A percentile compares a stretch with the other conserved stretches of the same genome.
These are phyloP conservation scores for Habroteleia sp. DNA, from an alignment of 2,888 invertebrate genomes.

Conservation along the genomic window DNA sequence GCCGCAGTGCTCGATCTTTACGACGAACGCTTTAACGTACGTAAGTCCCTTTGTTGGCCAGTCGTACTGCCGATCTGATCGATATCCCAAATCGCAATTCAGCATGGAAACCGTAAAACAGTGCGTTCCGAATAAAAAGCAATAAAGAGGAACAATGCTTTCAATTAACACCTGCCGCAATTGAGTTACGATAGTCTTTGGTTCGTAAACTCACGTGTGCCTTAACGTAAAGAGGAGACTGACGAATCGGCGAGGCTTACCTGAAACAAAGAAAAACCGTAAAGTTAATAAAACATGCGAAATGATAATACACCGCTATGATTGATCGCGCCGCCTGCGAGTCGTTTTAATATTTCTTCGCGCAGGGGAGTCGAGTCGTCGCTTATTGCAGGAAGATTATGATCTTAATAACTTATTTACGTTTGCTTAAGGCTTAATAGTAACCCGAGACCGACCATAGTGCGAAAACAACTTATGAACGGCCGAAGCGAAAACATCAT, in stretches of 20 bases:
- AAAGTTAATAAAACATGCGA: constrained; percentile 45
- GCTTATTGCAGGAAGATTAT: constrained; percentile 70
- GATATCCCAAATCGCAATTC: constrained; percentile 17
- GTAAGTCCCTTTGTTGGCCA: constrained; percentile 24
- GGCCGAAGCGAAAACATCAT: constrained; percentile 37
- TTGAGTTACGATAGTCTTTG: not conserved
- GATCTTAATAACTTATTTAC: constrained; percentile 75
- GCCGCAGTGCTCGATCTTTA: constrained; percentile 19
- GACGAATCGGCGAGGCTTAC: constrained; percentile 67
- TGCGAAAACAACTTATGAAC: constrained; percentile 41
- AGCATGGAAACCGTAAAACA: not conserved
- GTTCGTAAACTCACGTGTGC: constrained; percentile 10
- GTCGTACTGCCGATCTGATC: constrained; percentile 8
- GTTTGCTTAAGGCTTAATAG: constrained; percentile 64
- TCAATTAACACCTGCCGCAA: constrained; percentile 11
- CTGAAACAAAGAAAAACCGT: constrained; percentile 71
- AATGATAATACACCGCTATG: constrained; percentile 37
- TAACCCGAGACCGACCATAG: constrained; percentile 64
- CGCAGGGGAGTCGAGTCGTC: constrained; percentile 59
- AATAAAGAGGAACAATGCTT: not conserved
- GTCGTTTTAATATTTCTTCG: constrained; percentile 59
- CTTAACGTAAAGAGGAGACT: not conserved
- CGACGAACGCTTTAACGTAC: constrained; percentile 18
- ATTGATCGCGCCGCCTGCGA: constrained; percentile 60
- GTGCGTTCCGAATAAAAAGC: not conserved